Evolutionary conservation across 2,797 vertebrate species (phyloP).

Genomic region (Aselliscus stoliczkanus): DNA sequence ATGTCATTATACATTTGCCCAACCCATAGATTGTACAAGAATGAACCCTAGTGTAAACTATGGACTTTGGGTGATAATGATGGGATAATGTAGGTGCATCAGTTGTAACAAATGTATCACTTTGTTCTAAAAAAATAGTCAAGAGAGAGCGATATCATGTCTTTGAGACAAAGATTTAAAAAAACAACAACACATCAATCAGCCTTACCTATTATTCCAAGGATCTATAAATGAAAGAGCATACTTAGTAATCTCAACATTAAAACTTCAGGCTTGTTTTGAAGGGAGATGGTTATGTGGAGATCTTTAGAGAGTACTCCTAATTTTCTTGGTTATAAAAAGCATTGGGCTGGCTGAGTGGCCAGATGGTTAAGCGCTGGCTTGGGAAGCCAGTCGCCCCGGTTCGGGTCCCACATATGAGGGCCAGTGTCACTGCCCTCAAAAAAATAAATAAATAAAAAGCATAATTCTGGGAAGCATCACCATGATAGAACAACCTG

Average conservation of each 20-base stretch:
- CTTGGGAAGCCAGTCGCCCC: too few relatives aligned
- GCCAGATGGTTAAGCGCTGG: too few relatives aligned
- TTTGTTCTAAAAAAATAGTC: not conserved
- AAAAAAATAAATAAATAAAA: too few relatives aligned
- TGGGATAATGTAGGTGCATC: not conserved
- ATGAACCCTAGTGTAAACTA: not conserved
- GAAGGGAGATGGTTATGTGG: slow-evolving; percentile 26
- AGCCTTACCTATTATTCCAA: not conserved
- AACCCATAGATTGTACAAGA: not conserved
- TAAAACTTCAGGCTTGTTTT: slow-evolving; percentile 4
- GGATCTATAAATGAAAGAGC: not conserved
- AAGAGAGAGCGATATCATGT: not conserved
- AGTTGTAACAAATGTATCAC: not conserved
- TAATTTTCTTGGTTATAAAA: slow-evolving; percentile 38
- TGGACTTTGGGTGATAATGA: not conserved
- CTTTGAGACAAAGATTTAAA: not conserved
- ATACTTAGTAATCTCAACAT: slow-evolving; percentile 27
- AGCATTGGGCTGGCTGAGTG: too few relatives aligned
- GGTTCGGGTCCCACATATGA: too few relatives aligned
- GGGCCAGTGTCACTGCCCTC: too few relatives aligned
- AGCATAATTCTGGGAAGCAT: slow-evolving; percentile 27
- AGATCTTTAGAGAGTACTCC: not conserved
- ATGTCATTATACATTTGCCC: not conserved
- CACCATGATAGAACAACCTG: slow-evolving; percentile 13
- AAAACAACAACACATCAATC: not conserved